phyloP scores from a whole-genome alignment of 2,888 invertebrate species.

The Trichogramma dendrolimi region DNA sequence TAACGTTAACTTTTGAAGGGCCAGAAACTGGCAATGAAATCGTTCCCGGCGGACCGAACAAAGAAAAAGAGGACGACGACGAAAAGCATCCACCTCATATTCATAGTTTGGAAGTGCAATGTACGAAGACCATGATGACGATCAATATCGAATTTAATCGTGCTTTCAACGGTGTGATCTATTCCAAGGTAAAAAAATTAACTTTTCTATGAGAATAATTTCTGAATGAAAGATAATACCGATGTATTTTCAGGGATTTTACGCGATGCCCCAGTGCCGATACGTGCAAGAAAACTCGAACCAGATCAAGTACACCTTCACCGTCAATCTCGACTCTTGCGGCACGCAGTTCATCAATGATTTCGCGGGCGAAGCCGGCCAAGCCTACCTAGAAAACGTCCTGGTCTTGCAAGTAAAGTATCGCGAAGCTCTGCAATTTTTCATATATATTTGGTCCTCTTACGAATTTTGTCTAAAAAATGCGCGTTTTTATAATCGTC shows the following conservation, averaged over 20 bases:
- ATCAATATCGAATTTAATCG: conserved; percentile 76
- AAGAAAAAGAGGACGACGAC: conserved; percentile 51
- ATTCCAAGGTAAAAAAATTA: conserved; percentile 61
- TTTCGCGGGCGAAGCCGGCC: conserved; percentile 68
- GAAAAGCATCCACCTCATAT: conserved; percentile 72
- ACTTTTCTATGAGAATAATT: neutral
- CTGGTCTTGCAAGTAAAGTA: conserved; percentile 58
- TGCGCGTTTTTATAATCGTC: neutral
- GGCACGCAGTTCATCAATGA: conserved; percentile 77
- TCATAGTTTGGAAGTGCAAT: conserved; percentile 70
- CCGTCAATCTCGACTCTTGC: conserved; percentile 70
- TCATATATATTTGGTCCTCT: neutral
- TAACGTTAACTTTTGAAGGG: no score
- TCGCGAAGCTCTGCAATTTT: no score
- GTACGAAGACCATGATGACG: conserved; percentile 79
- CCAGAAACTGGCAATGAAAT: neutral
- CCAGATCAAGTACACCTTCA: conserved; percentile 67
- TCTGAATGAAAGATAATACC: neutral
- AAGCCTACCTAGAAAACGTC: conserved; percentile 75
- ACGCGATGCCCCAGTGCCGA: conserved; percentile 65
- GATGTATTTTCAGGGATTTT: conserved; percentile 58
- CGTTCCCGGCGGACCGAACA: conserved; percentile 1
- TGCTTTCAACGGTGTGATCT: conserved; percentile 72
- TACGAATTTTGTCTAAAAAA: neutral
- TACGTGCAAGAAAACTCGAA: conserved; percentile 71